A percentile compares a stretch with the other conserved stretches of the same genome.
Conservation (phyloP, 2,113 vertebrate genomes). For the Aramus guarauna region DNA sequence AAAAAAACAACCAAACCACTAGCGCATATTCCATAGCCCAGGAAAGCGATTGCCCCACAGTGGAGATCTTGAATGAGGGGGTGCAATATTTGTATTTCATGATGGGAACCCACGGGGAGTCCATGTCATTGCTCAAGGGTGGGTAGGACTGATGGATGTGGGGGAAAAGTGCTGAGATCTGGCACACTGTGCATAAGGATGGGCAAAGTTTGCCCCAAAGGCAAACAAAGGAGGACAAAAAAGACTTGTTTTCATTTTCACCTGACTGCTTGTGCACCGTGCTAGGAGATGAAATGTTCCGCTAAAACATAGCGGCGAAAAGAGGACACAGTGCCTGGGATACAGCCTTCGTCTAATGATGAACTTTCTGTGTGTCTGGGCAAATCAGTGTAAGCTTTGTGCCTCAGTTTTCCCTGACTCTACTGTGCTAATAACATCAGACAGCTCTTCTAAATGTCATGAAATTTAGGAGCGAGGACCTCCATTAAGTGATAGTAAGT, state of each 20-base stretch:
- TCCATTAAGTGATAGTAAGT: neutral
- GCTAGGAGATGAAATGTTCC: neutral
- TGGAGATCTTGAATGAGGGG: neutral
- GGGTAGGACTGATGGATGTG: neutral
- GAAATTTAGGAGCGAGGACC: neutral
- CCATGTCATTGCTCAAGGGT: neutral
- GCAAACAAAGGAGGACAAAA: no score
- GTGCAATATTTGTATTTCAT: neutral
- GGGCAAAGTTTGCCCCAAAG: neutral
- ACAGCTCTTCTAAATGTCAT: conserved; percentile 15
- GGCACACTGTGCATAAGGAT: neutral
- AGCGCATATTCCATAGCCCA: neutral
- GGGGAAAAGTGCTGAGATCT: neutral
- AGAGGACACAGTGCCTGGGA: neutral
- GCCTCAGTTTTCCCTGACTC: conserved; percentile 28
- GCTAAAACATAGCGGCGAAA: neutral
- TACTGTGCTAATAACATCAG: neutral
- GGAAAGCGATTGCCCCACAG: no score
- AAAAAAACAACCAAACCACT: no score
- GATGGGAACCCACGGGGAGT: neutral
- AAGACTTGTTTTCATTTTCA: neutral
- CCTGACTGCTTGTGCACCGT: neutral
- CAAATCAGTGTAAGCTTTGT: conserved; percentile 26
- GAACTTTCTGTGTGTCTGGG: conserved; percentile 34
- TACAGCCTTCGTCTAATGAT: neutral